Evolutionary conservation across 2,797 vertebrate genomes (phyloP), one percentile per base, ranked within the genome.

Genomic region (Capromys pilorides): DNA sequence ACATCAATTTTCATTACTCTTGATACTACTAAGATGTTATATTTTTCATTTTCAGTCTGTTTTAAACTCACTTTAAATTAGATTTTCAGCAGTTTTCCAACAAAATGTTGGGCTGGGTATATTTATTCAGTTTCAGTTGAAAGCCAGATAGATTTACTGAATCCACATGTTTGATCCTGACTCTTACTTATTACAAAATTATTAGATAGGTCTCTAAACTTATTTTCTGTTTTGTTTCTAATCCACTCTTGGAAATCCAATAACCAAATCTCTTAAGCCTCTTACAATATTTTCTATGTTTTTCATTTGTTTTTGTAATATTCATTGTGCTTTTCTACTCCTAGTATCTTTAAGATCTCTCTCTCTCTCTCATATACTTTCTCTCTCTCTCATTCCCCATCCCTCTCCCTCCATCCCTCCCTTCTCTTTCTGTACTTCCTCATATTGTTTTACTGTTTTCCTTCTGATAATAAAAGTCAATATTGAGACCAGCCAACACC

Each of bases 201-300:
- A 2, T 51, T 26, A 11, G 12, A 9, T 79, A 45, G 71, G 54
- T 64, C 7, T 86, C 19, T 86, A 91, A 39, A 45, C 66, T 39
- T 33, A 80, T 79, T 28, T 88, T 92, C 3, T 94, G 49, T 90
- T 36, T 84, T 94, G 5, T 69, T 82, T 77, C 51, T 80, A 62
- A 59, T 59, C 5, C 2, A 69, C 18, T 89, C 45, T 49, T 51
- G 41, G 14, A 16, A 91, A 82, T 79, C 18, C n/a, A 86, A 33
- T 66, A 24, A 19, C 5, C 9, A 75, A 79, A 93, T 66, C 16
- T 64, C 16, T 31, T 64, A 79, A n/a, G 16, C 8, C 6, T 73
- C 19, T 36, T 45, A 62, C 0, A 69, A 21, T 59, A 3, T 57
- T 83, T 83, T 57, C 24, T 39, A 4, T 33, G 8, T 49, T 80